Evolutionary conservation across 2,797 vertebrate genomes (phyloP).

Genomic region (Lemur catta): DNA sequence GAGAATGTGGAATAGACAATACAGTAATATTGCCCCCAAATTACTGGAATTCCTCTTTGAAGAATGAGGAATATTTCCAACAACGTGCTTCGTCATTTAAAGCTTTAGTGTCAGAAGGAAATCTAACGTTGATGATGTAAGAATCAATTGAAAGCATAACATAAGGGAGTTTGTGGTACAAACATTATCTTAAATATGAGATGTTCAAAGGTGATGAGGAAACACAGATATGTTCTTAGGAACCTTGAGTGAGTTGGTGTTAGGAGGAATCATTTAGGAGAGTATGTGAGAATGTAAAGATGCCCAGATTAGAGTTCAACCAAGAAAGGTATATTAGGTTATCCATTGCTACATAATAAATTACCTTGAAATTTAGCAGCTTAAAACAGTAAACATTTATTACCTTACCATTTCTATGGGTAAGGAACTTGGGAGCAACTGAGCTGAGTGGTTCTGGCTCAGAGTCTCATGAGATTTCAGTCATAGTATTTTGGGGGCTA

Average conservation of each 20-base stretch:
- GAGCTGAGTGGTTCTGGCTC: not conserved
- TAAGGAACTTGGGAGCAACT: not conserved
- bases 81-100: not conserved
- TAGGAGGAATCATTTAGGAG: not conserved
- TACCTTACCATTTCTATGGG: not conserved
- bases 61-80: not conserved
- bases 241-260: not conserved
- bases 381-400: not conserved
- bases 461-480: not conserved
- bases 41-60: not conserved
- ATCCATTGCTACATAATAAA: not conserved
- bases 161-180: not conserved
- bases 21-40: not conserved
- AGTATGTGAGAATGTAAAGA: not conserved
- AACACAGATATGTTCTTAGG: not conserved
- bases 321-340: not conserved
- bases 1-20: not conserved
- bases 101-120: not conserved
- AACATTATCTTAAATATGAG: not conserved
- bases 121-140: not conserved
- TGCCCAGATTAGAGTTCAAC: not conserved
- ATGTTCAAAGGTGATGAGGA: not conserved
- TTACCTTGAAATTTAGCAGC: not conserved
- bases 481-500: not conserved
- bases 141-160: not conserved